Evolutionary conservation across 1,140 invertebrate species (phyloP), one percentile per base, ranked within the genome.

Genomic region (Ditylenchus dipsaci): DNA sequence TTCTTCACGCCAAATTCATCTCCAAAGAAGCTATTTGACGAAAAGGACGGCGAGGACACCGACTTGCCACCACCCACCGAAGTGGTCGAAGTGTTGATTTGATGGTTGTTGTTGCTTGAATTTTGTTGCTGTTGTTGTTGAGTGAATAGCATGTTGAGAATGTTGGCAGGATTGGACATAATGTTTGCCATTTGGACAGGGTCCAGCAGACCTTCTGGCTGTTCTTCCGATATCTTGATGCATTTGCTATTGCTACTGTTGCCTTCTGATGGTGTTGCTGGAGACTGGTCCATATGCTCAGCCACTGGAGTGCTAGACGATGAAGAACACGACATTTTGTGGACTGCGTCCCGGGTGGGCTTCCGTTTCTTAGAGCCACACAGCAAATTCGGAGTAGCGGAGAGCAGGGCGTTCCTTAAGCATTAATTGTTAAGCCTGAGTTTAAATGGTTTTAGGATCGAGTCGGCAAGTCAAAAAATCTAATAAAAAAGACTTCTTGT

Each of bases 361-460:
- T 61, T 61, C 38, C 59, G 59, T 21, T 61, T 61, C 29, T 61
- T 61, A 21, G 5, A 7, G 29, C 59, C 59, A 61, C 59, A 33
- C n/a, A 61, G 11, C 33, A 38, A 38, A 38, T 38, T 38, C 3
- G 33, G 33, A 8, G 59, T 61, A 8, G 59, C 3, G 29, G 59
- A 61, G 49, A 53, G 49, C 8, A 53, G 49, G 11, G 33, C 3
- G 11, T 38, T 38, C 11, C 33, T 38, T n/a, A 38, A 38, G 11
- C 3, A 38, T 38, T 38, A 38, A 11, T 38, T 11, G 11, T 38
- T 38, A n/a, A n/a, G n/a, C n/a, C n/a, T n/a, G n/a, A n/a, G n/a
- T n/a, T n/a, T n/a, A n/a, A n/a, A n/a, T n/a, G n/a, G n/a, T n/a
- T n/a, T n/a, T n/a, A n/a, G n/a, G n/a, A n/a, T n/a, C n/a, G n/a